Evolutionary conservation across 2,797 vertebrate species (phyloP).

Genomic region (Diplodus puntazzo): DNA sequence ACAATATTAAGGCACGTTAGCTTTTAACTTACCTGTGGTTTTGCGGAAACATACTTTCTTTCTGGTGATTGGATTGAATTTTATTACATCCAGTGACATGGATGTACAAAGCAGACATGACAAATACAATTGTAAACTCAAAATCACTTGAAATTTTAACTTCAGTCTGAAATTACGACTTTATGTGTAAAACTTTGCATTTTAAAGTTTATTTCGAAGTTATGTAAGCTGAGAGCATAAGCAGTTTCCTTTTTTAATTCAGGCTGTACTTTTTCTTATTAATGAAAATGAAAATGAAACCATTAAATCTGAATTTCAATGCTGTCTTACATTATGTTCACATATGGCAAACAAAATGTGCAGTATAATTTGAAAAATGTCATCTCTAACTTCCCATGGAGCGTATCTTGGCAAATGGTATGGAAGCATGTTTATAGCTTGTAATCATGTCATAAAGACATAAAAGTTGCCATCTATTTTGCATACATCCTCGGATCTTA

Average conservation of each 20-base stretch:
- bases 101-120: neutral
- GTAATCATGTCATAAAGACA: slow-evolving; percentile 10
- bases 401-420: neutral
- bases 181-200: neutral
- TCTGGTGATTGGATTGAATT: no score
- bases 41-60: no score
- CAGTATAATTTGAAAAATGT: neutral
- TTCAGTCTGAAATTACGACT: neutral
- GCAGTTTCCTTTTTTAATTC: neutral
- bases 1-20: no score
- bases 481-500: neutral
- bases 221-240: neutral
- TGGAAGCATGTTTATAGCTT: neutral
- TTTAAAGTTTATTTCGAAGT: neutral
- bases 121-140: neutral
- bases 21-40: no score
- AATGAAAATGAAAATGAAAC: neutral
- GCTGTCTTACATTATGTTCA: neutral
- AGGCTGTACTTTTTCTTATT: neutral
- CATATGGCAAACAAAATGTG: neutral
- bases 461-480: slow-evolving; percentile 2
- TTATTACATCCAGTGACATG: no score
- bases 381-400: neutral
- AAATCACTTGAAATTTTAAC: neutral
- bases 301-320: neutral